Evolutionary conservation across 2,797 vertebrate species (phyloP).

Genomic region (Coreius guichenoti): DNA sequence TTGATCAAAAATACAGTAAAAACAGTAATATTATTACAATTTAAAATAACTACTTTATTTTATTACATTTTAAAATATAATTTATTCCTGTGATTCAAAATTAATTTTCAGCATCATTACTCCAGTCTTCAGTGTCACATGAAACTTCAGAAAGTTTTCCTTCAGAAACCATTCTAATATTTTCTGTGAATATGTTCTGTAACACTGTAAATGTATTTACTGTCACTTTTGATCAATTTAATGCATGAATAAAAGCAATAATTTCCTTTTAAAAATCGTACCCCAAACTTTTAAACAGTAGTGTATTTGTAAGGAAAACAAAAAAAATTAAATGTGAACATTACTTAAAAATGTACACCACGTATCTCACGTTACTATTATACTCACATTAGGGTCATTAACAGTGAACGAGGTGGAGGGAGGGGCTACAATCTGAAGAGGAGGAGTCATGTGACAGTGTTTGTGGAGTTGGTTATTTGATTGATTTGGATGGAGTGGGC

Average conservation of each 20-base stretch:
- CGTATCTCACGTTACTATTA: slow-evolving; percentile 73
- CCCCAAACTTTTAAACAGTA: neutral
- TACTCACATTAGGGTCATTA: slow-evolving; percentile 66
- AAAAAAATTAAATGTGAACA: slow-evolving; percentile 59
- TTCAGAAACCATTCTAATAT: neutral
- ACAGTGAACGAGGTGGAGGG: slow-evolving; percentile 65
- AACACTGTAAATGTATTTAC: neutral
- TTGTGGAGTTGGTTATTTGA: slow-evolving; percentile 51
- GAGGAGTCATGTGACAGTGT: slow-evolving; percentile 63
- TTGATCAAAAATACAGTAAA: neutral
- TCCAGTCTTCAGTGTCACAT: neutral
- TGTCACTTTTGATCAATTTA: neutral
- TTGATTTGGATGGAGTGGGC: slow-evolving; percentile 47
- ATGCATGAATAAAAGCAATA: neutral
- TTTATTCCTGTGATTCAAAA: neutral
- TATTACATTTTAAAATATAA: neutral
- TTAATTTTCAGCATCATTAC: neutral
- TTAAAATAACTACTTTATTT: neutral
- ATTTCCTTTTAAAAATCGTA: neutral
- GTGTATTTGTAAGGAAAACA: neutral
- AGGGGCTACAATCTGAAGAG: slow-evolving; percentile 49
- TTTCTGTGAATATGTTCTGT: too few species aligned
- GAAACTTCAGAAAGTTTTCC: too few species aligned
- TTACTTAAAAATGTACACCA: slow-evolving; percentile 72
- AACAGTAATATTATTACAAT: neutral